Percentiles rank a stretch among this genome's conserved stretches.
These are phyloP conservation scores for Pseudomyrmex dendroicus DNA, from an alignment of 1,140 invertebrate species.

Conservation along the genomic window DNA sequence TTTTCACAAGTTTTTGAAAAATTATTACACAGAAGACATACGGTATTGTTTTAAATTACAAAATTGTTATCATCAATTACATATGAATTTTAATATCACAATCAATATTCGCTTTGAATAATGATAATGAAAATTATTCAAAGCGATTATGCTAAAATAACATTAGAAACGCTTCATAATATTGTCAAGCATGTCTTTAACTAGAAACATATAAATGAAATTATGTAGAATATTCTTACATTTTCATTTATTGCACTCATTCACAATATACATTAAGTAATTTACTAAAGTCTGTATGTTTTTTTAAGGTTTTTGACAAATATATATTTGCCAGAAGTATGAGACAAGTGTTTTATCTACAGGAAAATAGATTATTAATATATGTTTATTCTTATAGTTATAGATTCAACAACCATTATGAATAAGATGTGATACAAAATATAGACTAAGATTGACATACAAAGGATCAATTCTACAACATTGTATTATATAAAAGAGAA, in stretches of 20 bases:
- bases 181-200: neutral
- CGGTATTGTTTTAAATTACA: no score
- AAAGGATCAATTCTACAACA: neutral
- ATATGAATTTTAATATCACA: neutral
- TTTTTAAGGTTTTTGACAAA: constrained; percentile 40
- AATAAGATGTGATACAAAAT: constrained; percentile 30
- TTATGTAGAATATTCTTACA: neutral
- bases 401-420: constrained; percentile 51
- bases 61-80: neutral
- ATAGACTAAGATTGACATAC: neutral
- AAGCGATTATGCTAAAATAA: no score
- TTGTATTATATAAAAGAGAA: constrained; percentile 12
- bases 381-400: constrained; percentile 5
- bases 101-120: neutral
- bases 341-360: constrained; percentile 27
- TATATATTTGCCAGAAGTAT: constrained; percentile 40
- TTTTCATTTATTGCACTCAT: constrained; percentile 31
- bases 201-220: constrained; percentile 32
- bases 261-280: neutral
- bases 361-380: constrained; percentile 47
- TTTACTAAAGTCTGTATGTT: neutral
- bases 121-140: no score
- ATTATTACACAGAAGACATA: no score
- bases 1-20: neutral
- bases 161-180: no score